phyloP scores from a whole-genome alignment of 2,888 invertebrate genomes.

The Melangyna quadrimaculata region DNA sequence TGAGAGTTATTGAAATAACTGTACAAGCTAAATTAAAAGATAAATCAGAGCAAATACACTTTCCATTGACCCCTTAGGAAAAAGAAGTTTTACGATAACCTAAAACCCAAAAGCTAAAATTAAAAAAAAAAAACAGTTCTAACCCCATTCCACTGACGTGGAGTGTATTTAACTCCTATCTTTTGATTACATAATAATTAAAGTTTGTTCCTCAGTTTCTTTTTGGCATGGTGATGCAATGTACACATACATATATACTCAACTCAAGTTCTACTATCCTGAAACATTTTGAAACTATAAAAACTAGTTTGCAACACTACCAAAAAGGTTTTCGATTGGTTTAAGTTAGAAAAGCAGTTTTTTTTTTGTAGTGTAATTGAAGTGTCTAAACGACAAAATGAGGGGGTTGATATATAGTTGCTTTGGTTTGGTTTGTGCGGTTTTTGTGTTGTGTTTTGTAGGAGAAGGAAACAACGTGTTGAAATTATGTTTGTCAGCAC shows the following conservation, averaged over 20 bases:
- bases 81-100: too few relatives aligned
- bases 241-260: background rate
- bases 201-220: slow-evolving; percentile 5
- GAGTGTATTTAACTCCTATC: background rate
- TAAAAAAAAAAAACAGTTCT: background rate
- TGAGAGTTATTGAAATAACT: too few relatives aligned
- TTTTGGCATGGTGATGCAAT: slow-evolving; percentile 55
- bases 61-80: too few relatives aligned
- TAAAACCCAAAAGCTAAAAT: too few relatives aligned
- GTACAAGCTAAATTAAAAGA: too few relatives aligned
- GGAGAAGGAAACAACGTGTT: slow-evolving; percentile 44
- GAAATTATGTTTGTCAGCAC: slow-evolving; percentile 34
- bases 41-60: too few relatives aligned
- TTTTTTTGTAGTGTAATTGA: background rate
- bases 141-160: background rate
- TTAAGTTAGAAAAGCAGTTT: slow-evolving; percentile 31
- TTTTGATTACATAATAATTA: slow-evolving; percentile 30
- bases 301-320: slow-evolving; percentile 34
- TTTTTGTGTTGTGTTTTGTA: slow-evolving; percentile 21
- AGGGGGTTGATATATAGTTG: background rate
- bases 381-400: slow-evolving; percentile 5
- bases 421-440: background rate
- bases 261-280: background rate
- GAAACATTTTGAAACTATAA: background rate
- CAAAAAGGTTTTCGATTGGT: background rate